These are phyloP conservation scores for Caranx ignobilis DNA, from an alignment of 2,113 vertebrate genomes.

Conservation along the genomic window DNA sequence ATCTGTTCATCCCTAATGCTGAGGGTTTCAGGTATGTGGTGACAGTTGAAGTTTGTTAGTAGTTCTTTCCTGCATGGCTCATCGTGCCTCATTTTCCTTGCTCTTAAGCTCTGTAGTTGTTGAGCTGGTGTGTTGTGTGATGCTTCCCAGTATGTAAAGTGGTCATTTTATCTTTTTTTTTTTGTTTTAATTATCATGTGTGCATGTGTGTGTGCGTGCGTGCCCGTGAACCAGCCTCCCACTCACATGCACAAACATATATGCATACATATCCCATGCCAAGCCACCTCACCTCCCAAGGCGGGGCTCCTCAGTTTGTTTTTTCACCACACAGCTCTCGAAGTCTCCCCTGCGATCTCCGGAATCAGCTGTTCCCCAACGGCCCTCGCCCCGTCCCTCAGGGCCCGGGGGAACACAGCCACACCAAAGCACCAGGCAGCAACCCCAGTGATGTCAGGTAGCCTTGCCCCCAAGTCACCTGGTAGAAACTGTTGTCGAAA, in stretches of 20 bases:
- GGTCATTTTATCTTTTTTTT: background rate
- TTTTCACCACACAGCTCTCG: slow-evolving; percentile 91
- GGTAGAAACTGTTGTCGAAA: slow-evolving; percentile 34
- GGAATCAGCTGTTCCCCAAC: slow-evolving; percentile 89
- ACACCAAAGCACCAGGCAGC: slow-evolving; percentile 88
- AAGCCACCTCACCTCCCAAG: slow-evolving; percentile 42
- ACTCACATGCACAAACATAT: slow-evolving; percentile 31
- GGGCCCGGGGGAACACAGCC: slow-evolving; percentile 84
- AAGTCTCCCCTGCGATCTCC: slow-evolving; percentile 91
- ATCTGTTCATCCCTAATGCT: slow-evolving; percentile 92
- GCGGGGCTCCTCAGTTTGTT: slow-evolving; percentile 86
- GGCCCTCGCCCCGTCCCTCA: slow-evolving; percentile 87
- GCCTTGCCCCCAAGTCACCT: slow-evolving; percentile 71
- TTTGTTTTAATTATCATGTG: background rate
- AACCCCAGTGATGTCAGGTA: slow-evolving; percentile 95
- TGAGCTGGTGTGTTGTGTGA: slow-evolving; percentile 14
- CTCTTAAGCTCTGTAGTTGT: slow-evolving; percentile 34
- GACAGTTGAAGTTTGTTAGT: background rate
- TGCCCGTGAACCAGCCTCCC: slow-evolving; percentile 37
- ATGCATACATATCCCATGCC: slow-evolving; percentile 46
- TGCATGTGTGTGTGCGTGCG: background rate
- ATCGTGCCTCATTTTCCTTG: slow-evolving; percentile 9
- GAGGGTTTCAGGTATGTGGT: slow-evolving; percentile 93
- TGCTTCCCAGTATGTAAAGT: slow-evolving; percentile 25
- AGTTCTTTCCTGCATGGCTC: slow-evolving; percentile 62